These are phyloP conservation scores for Apodemia mormo DNA, from an alignment of 2,888 invertebrate species.

Conservation along the genomic window DNA sequence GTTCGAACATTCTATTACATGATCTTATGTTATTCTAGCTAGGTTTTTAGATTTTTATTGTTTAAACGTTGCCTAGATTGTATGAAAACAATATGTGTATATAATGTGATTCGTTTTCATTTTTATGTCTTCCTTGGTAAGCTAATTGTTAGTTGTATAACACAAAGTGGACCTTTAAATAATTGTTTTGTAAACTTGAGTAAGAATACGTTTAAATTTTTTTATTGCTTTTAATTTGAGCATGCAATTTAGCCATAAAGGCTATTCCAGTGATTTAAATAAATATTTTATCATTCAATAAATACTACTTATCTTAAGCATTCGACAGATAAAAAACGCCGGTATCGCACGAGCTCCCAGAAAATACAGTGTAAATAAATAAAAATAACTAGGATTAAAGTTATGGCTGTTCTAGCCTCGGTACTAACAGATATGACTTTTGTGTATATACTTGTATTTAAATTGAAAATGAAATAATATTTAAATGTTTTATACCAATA, in stretches of 20 bases:
- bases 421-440: background rate
- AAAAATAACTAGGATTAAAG: background rate
- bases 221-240: conserved; percentile 2
- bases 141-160: background rate
- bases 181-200: background rate
- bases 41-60: background rate
- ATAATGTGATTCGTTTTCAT: conserved; percentile 6
- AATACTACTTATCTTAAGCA: background rate
- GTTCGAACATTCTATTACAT: conserved; percentile 4
- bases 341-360: conserved; percentile 8
- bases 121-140: background rate
- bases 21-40: background rate
- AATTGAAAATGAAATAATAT: background rate
- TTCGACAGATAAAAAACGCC: background rate
- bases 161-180: background rate
- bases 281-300: background rate
- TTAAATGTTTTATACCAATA: conserved; percentile 1
- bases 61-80: conserved; percentile 8
- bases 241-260: background rate
- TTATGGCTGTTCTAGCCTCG: background rate
- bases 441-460: conserved; percentile 2
- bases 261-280: background rate
- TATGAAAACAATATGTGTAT: conserved; percentile 7
- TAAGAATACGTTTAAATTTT: background rate
- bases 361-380: conserved; percentile 3